Base-by-base conservation (phyloP, 1,140 invertebrate species). In the Phthorimaea operculella region DNA sequence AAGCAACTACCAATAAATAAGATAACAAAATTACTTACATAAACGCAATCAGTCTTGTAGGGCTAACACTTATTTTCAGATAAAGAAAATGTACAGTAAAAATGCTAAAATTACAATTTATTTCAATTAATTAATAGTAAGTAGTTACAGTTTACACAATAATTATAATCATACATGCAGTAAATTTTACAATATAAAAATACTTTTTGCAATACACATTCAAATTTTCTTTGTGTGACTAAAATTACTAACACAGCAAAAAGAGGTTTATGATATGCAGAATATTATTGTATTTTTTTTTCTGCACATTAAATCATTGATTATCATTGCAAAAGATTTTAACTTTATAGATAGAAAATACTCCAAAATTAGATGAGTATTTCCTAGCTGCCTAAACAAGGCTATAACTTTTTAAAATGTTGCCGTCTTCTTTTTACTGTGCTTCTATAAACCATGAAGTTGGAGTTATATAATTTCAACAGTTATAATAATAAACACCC, bases 181-280 rank as follows among this genome's bases (percentile, higher is more conserved):
- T 77, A 76, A 80, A 79, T 78, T 79, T 76, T 69, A 76, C 64
- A 63, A 74, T 83, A 82, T 69, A 84, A 82, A 82, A 82, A 81
- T 84, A 79, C 66, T 62, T 68, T 47, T 47, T 47, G 44, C 44
- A 47, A n/a, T 47, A 47, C 53, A 58, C 54, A 64, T 57, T 72
- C 63, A 39, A 49, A 58, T 62, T 63, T 56, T 62, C 60, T 65
- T 59, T 39, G 3, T 39, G 36, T 39, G n/a, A 39, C 36, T 39
- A 39, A 39, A 39, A 28, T 28, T 28, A 28, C 21, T 28, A 28
- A 28, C 21, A 28, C 21, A 28, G 21, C 21, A 28, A 28, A 28
- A 28, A 28, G 21, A 28, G 21, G 21, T 28, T 28, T 28, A 28
- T 28, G 21, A 28, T 28, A 28, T 28, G 21, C 21, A 28, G 21